Evolutionary conservation across 1,140 invertebrate genomes (phyloP).

Genomic region (Homalodisca vitripennis): DNA sequence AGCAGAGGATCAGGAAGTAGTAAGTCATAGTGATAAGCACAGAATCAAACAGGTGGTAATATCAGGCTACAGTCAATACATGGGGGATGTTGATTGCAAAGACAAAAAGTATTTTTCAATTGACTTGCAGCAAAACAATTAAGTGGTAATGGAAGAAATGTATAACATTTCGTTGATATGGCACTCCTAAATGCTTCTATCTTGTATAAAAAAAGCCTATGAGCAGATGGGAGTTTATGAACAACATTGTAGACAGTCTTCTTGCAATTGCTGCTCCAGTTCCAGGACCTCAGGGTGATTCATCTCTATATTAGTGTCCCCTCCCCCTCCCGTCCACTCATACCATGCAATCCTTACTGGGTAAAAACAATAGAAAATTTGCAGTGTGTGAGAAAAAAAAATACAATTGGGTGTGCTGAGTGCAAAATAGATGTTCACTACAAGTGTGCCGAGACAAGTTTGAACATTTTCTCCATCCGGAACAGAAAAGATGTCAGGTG

Average conservation of each 20-base stretch:
- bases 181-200: slow-evolving; percentile 24
- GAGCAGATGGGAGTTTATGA: slow-evolving; percentile 29
- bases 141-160: too few species aligned
- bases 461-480: neutral
- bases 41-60: too few species aligned
- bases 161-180: slow-evolving; percentile 22
- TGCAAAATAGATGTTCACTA: neutral
- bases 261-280: neutral
- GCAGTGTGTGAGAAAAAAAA: neutral
- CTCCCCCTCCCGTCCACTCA: neutral
- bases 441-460: neutral
- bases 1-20: too few species aligned
- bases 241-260: neutral
- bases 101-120: too few species aligned
- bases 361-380: neutral
- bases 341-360: neutral
- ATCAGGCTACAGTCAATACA: too few species aligned
- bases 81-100: too few species aligned
- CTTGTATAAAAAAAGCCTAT: slow-evolving; percentile 22
- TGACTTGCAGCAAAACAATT: too few species aligned
- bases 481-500: too few species aligned
- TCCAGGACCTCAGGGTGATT: neutral
- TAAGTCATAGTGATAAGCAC: too few species aligned
- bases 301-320: too few species aligned
- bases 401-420: neutral